Conservation (phyloP, 2,797 vertebrate genomes). For the Anguilla marmorata region DNA sequence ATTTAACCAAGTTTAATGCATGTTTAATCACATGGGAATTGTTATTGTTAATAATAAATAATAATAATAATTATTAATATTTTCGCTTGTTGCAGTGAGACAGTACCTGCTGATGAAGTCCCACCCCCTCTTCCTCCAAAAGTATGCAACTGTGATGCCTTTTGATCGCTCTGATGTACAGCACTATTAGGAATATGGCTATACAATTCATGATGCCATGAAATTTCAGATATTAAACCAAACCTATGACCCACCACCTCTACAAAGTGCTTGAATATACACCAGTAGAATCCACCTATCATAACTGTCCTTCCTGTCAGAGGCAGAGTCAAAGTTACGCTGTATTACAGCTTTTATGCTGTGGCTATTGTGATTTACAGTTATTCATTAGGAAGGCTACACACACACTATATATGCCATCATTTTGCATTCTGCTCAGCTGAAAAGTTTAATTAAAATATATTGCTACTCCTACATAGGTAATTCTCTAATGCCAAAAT, state of each 20-base stretch:
- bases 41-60: no score
- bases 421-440: no score
- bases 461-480: not conserved
- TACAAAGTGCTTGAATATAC: not conserved
- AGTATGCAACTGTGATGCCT: constrained; percentile 61
- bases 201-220: not conserved
- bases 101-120: constrained; percentile 51
- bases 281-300: not conserved
- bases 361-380: no score
- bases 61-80: no score
- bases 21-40: not conserved
- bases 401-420: not conserved
- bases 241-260: not conserved
- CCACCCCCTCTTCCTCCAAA: constrained; percentile 90
- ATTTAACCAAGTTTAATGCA: not conserved
- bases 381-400: not conserved
- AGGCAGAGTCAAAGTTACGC: not conserved
- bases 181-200: not conserved
- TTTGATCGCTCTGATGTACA: not conserved
- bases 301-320: not conserved
- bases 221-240: not conserved
- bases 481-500: not conserved
- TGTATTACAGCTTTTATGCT: not conserved
- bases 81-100: constrained; percentile 58
- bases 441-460: no score